Evolutionary conservation across 2,888 invertebrate genomes (phyloP).

Genomic region (Drosophila setosimentum): DNA sequence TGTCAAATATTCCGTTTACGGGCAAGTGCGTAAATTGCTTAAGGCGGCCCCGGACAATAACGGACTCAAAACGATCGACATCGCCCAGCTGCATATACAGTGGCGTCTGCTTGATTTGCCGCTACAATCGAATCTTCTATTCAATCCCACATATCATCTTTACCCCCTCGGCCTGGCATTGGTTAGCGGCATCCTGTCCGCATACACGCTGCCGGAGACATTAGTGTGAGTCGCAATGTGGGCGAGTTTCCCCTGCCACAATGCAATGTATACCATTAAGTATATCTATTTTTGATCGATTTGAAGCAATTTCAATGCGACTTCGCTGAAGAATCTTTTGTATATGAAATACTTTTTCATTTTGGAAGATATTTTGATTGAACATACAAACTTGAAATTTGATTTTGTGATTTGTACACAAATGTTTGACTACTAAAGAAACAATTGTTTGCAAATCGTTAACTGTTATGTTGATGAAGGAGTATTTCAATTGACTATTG

Average conservation of each 20-base stretch:
- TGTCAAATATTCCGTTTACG: conserved; percentile 76
- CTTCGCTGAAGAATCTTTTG: not conserved
- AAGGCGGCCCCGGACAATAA: conserved; percentile 22
- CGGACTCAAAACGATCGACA: conserved; percentile 69
- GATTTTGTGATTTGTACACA: not conserved
- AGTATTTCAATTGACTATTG: not conserved
- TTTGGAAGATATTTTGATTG: not conserved
- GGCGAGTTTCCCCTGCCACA: not conserved
- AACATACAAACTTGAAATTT: not conserved
- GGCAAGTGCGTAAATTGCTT: conserved; percentile 65
- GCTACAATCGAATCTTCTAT: conserved; percentile 64
- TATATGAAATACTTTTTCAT: not conserved
- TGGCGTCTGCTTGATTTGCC: conserved; percentile 78
- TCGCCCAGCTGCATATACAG: conserved; percentile 79
- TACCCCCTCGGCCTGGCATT: conserved; percentile 72
- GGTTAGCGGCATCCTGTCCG: conserved; percentile 78
- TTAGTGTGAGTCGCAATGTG: conserved; percentile 68
- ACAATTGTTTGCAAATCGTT: not conserved
- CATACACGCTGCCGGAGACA: conserved; percentile 70
- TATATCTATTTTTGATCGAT: not conserved
- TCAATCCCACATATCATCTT: conserved; percentile 51
- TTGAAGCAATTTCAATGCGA: not conserved
- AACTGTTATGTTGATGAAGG: not conserved
- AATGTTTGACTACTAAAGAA: not conserved
- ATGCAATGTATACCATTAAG: not conserved